Evolutionary conservation across 2,888 invertebrate species (phyloP).

Genomic region (Meliscaeva auricollis): DNA sequence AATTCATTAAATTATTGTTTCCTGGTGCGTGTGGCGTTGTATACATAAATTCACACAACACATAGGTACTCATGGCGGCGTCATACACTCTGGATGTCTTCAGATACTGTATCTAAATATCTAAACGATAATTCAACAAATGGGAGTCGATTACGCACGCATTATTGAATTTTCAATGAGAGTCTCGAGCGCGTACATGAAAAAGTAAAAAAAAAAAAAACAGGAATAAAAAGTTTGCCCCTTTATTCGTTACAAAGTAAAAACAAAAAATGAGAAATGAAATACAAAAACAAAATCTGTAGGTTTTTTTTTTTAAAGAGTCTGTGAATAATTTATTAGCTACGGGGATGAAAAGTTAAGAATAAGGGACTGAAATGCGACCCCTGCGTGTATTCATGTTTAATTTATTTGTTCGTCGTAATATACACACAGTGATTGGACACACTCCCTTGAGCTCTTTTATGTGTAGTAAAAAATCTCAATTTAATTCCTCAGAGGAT

Average conservation of each 20-base stretch:
- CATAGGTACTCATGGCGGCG: too few relatives aligned
- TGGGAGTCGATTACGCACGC: slow-evolving; percentile 75
- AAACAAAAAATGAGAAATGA: slow-evolving; percentile 9
- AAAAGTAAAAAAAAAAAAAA: slow-evolving; percentile 26
- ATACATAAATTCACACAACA: not conserved
- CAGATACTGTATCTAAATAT: slow-evolving; percentile 37
- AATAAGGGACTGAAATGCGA: slow-evolving; percentile 63
- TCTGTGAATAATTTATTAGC: slow-evolving; percentile 76
- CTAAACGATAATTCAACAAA: slow-evolving; percentile 65
- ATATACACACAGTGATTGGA: slow-evolving; percentile 57
- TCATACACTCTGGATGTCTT: not conserved
- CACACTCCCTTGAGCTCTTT: slow-evolving; percentile 62
- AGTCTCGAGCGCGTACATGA: slow-evolving; percentile 2
- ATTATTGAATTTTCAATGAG: slow-evolving; percentile 76
- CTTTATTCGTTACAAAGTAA: slow-evolving; percentile 50
- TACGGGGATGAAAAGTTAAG: slow-evolving; percentile 67
- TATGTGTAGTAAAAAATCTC: slow-evolving; percentile 57
- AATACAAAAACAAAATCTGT: slow-evolving; percentile 21
- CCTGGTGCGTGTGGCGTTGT: slow-evolving; percentile 5
- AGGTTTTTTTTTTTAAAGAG: slow-evolving; percentile 51
- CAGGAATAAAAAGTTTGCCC: slow-evolving; percentile 27
- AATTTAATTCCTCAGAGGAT: slow-evolving; percentile 72
- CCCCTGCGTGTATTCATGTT: slow-evolving; percentile 68
- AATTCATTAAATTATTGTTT: slow-evolving; percentile 74
- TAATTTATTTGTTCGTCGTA: slow-evolving; percentile 66